These are phyloP conservation scores for Heterotis niloticus DNA, from an alignment of 2,113 vertebrate species.

Conservation along the genomic window DNA sequence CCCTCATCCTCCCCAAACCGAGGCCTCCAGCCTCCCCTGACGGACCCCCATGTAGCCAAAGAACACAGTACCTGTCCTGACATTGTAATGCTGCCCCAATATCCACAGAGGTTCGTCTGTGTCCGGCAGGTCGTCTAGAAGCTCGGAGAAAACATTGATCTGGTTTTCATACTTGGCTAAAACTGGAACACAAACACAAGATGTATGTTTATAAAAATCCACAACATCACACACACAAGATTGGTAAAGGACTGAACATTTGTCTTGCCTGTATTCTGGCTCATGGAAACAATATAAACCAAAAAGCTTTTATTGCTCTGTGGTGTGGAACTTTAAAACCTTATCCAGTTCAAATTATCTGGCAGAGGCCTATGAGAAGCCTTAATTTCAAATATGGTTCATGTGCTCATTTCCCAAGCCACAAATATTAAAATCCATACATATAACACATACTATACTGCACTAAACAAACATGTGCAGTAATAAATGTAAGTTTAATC, in stretches of 20 bases:
- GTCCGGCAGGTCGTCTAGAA: constrained; percentile 48
- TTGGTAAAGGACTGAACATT: not conserved
- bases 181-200: constrained; percentile 35
- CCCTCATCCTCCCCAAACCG: no score
- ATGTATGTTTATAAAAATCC: not conserved
- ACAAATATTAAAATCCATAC: no score
- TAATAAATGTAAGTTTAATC: no score
- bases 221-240: not conserved
- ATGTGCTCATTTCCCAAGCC: no score
- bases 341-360: no score
- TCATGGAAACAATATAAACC: not conserved
- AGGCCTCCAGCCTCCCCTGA: no score
- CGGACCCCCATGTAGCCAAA: no score
- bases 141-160: constrained; percentile 48
- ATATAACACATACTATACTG: no score
- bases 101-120: constrained; percentile 73
- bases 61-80: constrained; percentile 57
- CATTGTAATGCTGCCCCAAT: constrained; percentile 70
- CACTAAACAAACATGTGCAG: no score
- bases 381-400: no score
- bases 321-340: no score
- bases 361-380: no score
- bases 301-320: not conserved
- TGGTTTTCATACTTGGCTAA: constrained; percentile 53
- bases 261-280: not conserved